Conservation (phyloP, 2,888 invertebrate genomes). For the Athalia rosae region DNA sequence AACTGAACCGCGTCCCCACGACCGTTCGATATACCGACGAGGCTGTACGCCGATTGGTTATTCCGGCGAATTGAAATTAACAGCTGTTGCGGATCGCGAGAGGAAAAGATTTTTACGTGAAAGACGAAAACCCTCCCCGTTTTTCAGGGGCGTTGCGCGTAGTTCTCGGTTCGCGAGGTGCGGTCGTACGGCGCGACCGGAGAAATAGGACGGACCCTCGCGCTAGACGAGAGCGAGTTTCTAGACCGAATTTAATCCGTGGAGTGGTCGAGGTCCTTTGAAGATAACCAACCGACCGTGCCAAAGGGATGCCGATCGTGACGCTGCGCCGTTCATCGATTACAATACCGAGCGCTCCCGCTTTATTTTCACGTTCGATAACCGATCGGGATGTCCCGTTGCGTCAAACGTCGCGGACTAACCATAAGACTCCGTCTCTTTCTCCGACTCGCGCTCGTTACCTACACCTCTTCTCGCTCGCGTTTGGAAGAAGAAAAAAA, state of each 20-base stretch:
- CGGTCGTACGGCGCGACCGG: no score
- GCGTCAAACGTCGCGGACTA: neutral
- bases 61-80: conserved; percentile 35
- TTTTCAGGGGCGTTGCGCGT: neutral
- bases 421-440: neutral
- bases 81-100: conserved; percentile 37
- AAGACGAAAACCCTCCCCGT: neutral
- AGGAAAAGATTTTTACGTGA: no score
- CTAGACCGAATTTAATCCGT: conserved; percentile 32
- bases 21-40: no score
- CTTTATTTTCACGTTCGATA: neutral
- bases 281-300: conserved; percentile 19
- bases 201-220: neutral
- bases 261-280: conserved; percentile 35
- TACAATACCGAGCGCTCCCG: neutral
- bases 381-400: neutral
- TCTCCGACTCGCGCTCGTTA: neutral
- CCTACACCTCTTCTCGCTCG: neutral
- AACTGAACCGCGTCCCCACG: no score
- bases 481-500: neutral
- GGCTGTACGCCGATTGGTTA: no score
- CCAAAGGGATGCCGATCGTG: conserved; percentile 30
- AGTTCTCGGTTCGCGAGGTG: no score
- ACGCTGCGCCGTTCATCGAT: no score
- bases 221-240: conserved; percentile 21